Evolutionary conservation across 2,888 invertebrate species (phyloP), one percentile per base, ranked within the genome.

Genomic region (Eudemis profundana): DNA sequence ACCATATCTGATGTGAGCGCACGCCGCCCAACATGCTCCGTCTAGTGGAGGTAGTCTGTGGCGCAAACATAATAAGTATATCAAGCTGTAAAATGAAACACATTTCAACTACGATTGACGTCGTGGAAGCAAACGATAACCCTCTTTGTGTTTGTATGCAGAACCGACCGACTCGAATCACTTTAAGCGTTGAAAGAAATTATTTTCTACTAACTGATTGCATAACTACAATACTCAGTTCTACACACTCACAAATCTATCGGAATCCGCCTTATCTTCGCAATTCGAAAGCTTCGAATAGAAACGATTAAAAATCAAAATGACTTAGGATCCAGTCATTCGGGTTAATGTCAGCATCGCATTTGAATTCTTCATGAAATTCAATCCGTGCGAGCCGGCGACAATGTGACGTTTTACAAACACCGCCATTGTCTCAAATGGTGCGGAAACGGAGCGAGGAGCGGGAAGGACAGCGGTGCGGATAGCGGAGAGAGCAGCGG

Each of bases 391-490:
- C 69, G 59, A 66, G 66, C 27, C 54, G 57, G 60, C 64, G 64
- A 68, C 71, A 69, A 71, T 72, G 72, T 72, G 72, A 70, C 71
- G 72, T 70, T 71, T 71, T 68, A 65, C 69, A 69, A 72, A 72
- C 69, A 68, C 64, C 61, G 53, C 59, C 38, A 40, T 42, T 42
- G 51, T 69, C 57, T 54, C 59, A 47, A 19, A 19, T 60, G 49
- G 38, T 36, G 33, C 42, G 56, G 46, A 44, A n/a, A 38, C 3
- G 40, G 50, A 50, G 57, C 51, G 42, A 12, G 27, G 1, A 50
- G 46, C 53, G 61, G 42, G 1, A 15, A n/a, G n/a, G n/a, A n/a
- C n/a, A n/a, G n/a, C n/a, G n/a, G 7, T 36, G 54, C 42, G 40
- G 27, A 14, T 2, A 47, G 10, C 8, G 42, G 8, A 33, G n/a